phyloP scores from a whole-genome alignment of 2,797 vertebrate species.

The Acanthiza pusilla region DNA sequence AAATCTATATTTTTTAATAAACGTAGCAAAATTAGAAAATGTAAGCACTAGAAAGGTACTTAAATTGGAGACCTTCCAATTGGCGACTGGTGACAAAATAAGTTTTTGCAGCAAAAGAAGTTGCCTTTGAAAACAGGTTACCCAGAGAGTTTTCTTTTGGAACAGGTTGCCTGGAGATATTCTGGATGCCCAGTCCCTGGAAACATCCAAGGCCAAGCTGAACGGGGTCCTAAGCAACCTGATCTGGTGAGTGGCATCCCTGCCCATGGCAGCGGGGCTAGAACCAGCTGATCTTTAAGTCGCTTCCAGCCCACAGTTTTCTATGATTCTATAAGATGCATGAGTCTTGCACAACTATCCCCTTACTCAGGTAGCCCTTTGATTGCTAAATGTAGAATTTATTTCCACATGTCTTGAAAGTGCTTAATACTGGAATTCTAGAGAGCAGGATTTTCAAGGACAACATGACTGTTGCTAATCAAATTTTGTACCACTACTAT shows the following conservation, averaged over 20 bases:
- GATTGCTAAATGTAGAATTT: background rate
- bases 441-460: background rate
- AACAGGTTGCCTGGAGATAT: background rate
- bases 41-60: background rate
- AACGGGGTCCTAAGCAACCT: background rate
- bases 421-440: background rate
- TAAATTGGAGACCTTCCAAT: background rate
- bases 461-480: background rate
- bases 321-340: background rate
- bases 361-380: background rate
- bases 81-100: background rate
- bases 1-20: background rate
- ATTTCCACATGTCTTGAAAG: background rate
- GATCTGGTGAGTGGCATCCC: background rate
- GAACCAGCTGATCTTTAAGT: background rate
- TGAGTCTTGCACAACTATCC: background rate
- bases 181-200: too few relatives aligned
- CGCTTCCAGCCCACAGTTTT: fast-evolving
- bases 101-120: background rate
- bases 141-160: background rate
- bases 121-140: background rate
- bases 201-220: background rate
- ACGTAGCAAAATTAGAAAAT: background rate
- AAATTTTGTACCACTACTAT: background rate
- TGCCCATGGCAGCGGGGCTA: too few relatives aligned